Evolutionary conservation across 2,797 vertebrate species (phyloP), one percentile per base, ranked within the genome.

Genomic region (Halcyon smyrnensis): DNA sequence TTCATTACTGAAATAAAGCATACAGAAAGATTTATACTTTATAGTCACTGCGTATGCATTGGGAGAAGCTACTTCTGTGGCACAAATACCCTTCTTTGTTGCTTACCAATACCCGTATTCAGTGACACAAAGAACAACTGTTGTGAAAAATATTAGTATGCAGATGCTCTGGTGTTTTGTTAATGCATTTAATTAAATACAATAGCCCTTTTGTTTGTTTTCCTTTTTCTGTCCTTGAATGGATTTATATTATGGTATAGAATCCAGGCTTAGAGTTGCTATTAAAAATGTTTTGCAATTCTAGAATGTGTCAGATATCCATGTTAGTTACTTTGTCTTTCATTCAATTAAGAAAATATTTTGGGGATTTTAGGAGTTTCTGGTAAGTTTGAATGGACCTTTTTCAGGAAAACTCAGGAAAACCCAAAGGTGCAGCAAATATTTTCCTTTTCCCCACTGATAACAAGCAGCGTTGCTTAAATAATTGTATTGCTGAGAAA

Each of bases 81-180:
- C 84, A 97, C 93, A 98, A 94, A 99, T 93, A 96, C 97, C 94
- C 82, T 94, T 97, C 98, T 98, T 98, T 99, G 98, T 98, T 96
- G 95, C 91, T 93, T 97, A 98, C 98, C 98, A 98, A 98, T 98
- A 98, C 98, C 98, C 97, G 69, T 89, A 98, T 99, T 98, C 98
- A 98, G 53, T 87, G 87, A 95, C 93, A 99, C 99, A 99, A 99
- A 97, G 97, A 97, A 90, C 95, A 95, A 97, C 98, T 99, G 99
- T 99, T 97, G 82, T 89, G 70, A 97, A 98, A 96, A 97, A 96
- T 98, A 98, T 99, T 98, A 98, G 98, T 98, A 99, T 99, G 98
- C 99, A 99, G 98, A 98, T 98, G 98, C 97, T 97, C 98, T 97
- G 97, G 97, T 98, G 98, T 98, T 98, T 98, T 97, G 98, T 98